Base-by-base conservation (phyloP, 2,888 invertebrate genomes). In the Mythimna albipuncta region DNA sequence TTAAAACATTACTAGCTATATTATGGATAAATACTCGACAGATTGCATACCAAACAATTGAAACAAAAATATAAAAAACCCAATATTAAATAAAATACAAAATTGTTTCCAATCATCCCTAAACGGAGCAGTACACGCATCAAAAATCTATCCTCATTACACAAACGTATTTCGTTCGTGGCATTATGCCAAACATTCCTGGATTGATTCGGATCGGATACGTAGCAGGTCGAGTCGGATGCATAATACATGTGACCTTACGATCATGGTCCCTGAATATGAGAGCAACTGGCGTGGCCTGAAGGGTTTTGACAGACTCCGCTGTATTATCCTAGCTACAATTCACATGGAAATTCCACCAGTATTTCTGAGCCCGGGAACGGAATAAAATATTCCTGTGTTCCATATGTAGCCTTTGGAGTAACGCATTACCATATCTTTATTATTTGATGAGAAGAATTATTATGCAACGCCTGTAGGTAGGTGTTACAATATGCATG, bases 191-290 rank as follows among this genome's bases (percentile, higher is more conserved):
- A 86, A 90, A 87, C 89, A 90, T 90, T 90, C 87, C 87, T 86
- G 90, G 93, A 93, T 94, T 94, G 94, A 93, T 94, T 93, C 90
- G 85, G 90, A 92, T 93, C 90, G 85, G 90, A 92, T 90, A 88
- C 87, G 90, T 75, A 88, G 86, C 90, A 90, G 91, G 90, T 91
- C 91, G 89, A 85, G 89, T 68, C 63, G 77, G 89, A 93, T 94
- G 93, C 93, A 94, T 94, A 93, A 94, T 91, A 91, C 89, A 94
- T 94, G 90, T 90, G 92, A 93, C 93, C 92, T 91, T 89, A 90
- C 87, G 84, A 91, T 89, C 89, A 88, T 85, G 82, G 82, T 82
- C 85, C 85, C 87, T 89, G 89, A 89, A 90, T 90, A 89, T 88
- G 89, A 88, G 87, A 90, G 78, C 86, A 84, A 82, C 79, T 79